Evolutionary conservation across 2,113 vertebrate genomes (phyloP).

Genomic region (Aegithalos caudatus): DNA sequence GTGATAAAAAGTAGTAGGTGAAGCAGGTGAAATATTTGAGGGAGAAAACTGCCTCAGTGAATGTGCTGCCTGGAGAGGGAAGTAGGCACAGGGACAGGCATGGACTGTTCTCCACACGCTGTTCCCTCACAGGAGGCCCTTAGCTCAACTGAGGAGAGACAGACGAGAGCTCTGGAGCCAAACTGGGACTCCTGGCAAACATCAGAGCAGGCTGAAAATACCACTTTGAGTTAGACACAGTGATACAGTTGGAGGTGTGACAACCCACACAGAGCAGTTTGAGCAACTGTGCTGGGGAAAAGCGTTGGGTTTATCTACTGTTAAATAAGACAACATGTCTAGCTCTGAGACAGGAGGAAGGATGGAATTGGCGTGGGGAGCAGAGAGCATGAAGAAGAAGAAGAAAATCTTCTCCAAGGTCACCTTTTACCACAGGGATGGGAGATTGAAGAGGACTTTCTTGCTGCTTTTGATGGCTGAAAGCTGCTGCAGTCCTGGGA

Average conservation of each 20-base stretch:
- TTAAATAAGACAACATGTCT: slow-evolving; percentile 34
- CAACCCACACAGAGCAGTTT: slow-evolving; percentile 3
- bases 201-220: slow-evolving; percentile 41
- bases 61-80: neutral
- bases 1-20: neutral
- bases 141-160: neutral
- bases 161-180: neutral
- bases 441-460: slow-evolving; percentile 67
- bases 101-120: neutral
- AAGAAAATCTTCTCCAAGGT: slow-evolving; percentile 76
- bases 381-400: neutral
- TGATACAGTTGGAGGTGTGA: neutral
- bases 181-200: slow-evolving; percentile 42
- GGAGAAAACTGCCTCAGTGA: neutral
- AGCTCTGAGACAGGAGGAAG: neutral
- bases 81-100: neutral
- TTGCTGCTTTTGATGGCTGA: slow-evolving; percentile 55
- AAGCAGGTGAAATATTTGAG: neutral
- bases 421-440: slow-evolving; percentile 74
- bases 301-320: neutral
- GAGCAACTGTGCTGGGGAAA: neutral
- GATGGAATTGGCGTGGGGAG: neutral
- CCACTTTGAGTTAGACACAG: neutral
- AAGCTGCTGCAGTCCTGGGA: slow-evolving; percentile 64
- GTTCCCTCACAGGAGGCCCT: neutral